These are phyloP conservation scores for Notothenia coriiceps DNA, from an alignment of 2,113 vertebrate genomes.

Conservation along the genomic window DNA sequence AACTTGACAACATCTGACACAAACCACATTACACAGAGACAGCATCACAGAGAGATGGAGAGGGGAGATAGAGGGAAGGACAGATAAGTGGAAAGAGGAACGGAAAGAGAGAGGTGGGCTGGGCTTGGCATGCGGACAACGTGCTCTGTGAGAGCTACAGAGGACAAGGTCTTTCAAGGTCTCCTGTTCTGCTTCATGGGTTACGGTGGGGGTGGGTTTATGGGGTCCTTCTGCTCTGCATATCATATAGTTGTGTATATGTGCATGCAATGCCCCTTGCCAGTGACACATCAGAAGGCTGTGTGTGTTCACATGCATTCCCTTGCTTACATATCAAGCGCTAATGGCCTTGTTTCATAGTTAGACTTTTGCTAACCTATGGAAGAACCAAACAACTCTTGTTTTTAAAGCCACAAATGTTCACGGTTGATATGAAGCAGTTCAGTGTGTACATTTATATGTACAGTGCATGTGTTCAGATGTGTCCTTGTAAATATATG, in stretches of 20 bases:
- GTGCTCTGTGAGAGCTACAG: conserved; percentile 49
- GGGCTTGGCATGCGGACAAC: conserved; percentile 59
- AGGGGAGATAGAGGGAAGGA: conserved; percentile 43
- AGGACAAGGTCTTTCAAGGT: conserved; percentile 78
- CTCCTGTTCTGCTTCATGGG: conserved; percentile 55
- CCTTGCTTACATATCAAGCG: conserved; percentile 13
- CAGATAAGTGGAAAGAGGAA: conserved; percentile 53
- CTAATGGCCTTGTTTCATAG: conserved; percentile 48
- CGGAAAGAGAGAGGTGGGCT: conserved; percentile 39
- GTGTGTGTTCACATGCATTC: neutral
- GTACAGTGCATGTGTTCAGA: neutral
- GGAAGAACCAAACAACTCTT: neutral
- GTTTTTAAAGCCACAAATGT: neutral
- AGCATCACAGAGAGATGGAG: conserved; percentile 49
- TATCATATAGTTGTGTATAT: conserved; percentile 16
- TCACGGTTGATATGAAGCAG: neutral
- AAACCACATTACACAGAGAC: conserved; percentile 63
- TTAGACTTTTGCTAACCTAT: conserved; percentile 3
- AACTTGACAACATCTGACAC: conserved; percentile 61
- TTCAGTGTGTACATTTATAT: neutral
- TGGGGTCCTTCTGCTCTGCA: conserved; percentile 20
- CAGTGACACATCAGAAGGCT: neutral
- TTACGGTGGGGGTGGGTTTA: conserved; percentile 21
- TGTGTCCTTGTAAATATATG: neutral
- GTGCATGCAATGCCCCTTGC: neutral